These are phyloP conservation scores for Spodoptera litura DNA, from an alignment of 1,140 invertebrate species.

Conservation along the genomic window DNA sequence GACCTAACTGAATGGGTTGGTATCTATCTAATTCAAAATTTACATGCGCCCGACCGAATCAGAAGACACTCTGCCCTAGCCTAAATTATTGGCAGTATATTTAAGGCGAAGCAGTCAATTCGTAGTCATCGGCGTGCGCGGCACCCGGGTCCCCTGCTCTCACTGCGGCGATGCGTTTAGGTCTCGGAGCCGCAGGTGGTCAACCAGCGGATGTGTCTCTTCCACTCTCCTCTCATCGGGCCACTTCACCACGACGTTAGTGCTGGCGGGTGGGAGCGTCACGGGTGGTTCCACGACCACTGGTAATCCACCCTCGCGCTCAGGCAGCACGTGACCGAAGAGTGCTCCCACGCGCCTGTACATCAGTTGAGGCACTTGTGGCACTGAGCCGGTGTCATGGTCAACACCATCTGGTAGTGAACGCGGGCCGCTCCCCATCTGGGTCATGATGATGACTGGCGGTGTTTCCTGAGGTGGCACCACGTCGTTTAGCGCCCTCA, in stretches of 20 bases:
- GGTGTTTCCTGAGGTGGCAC: constrained; percentile 62
- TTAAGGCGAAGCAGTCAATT: constrained; percentile 74
- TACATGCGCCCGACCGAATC: constrained; percentile 61
- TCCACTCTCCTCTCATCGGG: constrained; percentile 67
- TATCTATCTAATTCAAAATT: constrained; percentile 53
- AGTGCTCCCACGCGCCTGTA: constrained; percentile 71
- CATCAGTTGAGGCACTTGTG: constrained; percentile 59
- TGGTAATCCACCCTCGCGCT: constrained; percentile 79
- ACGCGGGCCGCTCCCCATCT: constrained; percentile 55
- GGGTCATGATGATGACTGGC: constrained; percentile 69
- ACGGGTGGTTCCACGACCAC: constrained; percentile 80
- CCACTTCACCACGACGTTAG: constrained; percentile 73
- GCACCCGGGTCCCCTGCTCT: constrained; percentile 46
- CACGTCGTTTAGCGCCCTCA: constrained; percentile 80
- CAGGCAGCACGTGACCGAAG: constrained; percentile 81
- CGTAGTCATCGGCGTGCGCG: constrained; percentile 62
- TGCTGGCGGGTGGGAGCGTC: constrained; percentile 72
- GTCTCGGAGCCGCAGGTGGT: constrained; percentile 73
- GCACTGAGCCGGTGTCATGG: constrained; percentile 45
- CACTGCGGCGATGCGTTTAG: constrained; percentile 75
- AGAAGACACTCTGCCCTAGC: constrained; percentile 67
- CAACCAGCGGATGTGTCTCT: constrained; percentile 68
- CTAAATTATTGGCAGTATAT: constrained; percentile 63
- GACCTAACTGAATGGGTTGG: constrained; percentile 51
- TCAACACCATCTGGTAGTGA: constrained; percentile 55